These are phyloP conservation scores for Caenorhabditis virilis DNA, from an alignment of 2,888 invertebrate genomes.

Conservation along the genomic window DNA sequence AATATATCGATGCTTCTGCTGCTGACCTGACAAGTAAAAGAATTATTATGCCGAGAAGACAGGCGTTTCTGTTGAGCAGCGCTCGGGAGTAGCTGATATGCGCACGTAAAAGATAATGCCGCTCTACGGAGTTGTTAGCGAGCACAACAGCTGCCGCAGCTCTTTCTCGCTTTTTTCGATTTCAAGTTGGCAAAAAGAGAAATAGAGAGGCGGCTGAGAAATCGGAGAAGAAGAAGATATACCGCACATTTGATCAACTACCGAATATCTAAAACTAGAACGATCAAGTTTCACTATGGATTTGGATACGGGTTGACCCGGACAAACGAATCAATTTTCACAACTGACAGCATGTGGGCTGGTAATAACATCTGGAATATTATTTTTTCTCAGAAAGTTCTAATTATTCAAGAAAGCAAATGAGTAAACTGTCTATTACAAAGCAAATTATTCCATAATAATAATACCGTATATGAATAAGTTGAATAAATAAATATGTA, in stretches of 20 bases:
- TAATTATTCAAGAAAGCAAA: too few species aligned
- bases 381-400: too few species aligned
- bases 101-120: constrained; percentile 37
- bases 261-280: too few species aligned
- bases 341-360: not conserved
- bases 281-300: too few species aligned
- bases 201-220: not conserved
- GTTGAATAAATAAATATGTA: too few species aligned
- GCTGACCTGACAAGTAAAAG: constrained; percentile 43
- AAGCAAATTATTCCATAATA: too few species aligned
- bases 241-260: too few species aligned
- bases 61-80: constrained; percentile 9
- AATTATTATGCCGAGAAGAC: constrained; percentile 28
- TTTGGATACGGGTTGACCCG: not conserved
- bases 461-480: too few species aligned
- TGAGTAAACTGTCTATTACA: too few species aligned
- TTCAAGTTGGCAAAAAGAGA: too few species aligned
- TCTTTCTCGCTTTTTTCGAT: not conserved
- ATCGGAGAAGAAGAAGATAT: not conserved
- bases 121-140: constrained; percentile 1
- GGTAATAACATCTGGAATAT: too few species aligned
- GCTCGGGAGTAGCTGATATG: too few species aligned
- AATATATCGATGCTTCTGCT: constrained; percentile 7
- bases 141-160: constrained; percentile 28
- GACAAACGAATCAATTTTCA: not conserved